phyloP scores from a whole-genome alignment of 2,888 invertebrate species.

The Tupiocoris notatus region DNA sequence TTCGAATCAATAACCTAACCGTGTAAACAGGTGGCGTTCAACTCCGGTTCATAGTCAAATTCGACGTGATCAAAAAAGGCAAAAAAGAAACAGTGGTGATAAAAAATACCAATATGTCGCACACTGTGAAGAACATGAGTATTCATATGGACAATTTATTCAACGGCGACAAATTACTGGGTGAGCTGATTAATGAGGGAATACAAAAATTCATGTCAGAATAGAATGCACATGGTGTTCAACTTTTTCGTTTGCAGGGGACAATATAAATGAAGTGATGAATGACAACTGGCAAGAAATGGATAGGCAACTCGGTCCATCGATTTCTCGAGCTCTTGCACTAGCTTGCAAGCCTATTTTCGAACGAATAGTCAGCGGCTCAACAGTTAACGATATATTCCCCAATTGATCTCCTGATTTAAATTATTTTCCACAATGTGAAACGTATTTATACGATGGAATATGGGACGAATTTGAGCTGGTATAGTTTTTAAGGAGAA shows the following conservation, averaged over 20 bases:
- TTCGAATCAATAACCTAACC: too few relatives aligned
- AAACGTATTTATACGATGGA: too few relatives aligned
- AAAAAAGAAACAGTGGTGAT: not conserved
- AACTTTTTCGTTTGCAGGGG: not conserved
- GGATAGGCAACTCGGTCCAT: not conserved
- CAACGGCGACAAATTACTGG: not conserved
- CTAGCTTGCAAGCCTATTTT: not conserved
- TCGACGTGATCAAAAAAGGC: not conserved
- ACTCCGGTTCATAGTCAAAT: too few relatives aligned
- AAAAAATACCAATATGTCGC: not conserved
- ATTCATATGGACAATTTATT: not conserved
- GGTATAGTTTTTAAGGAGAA: too few relatives aligned
- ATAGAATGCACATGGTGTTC: too few relatives aligned
- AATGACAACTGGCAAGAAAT: not conserved
- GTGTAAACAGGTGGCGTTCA: too few relatives aligned
- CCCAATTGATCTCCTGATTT: too few relatives aligned
- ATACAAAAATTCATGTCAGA: too few relatives aligned
- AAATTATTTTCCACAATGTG: too few relatives aligned
- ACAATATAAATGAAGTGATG: not conserved
- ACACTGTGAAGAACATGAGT: not conserved
- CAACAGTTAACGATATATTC: too few relatives aligned
- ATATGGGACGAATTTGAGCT: too few relatives aligned
- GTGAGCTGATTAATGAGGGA: too few relatives aligned
- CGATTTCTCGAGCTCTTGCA: not conserved
- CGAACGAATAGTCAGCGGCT: not conserved